phyloP scores from a whole-genome alignment of 2,888 invertebrate genomes.

The Tigriopus californicus region DNA sequence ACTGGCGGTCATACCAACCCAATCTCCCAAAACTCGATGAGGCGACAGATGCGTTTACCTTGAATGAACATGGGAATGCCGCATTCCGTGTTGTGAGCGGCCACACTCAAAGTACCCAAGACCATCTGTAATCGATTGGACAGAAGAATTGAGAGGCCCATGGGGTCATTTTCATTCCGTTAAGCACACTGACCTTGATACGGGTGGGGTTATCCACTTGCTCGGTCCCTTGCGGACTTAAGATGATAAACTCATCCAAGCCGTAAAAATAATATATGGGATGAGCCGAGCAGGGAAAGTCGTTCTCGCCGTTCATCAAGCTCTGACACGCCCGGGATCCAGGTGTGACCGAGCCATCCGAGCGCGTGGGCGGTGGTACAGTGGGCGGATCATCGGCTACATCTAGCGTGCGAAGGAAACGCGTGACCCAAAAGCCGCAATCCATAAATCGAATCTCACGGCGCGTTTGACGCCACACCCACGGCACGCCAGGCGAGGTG shows the following conservation, averaged over 20 bases:
- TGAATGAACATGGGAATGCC: constrained; percentile 23
- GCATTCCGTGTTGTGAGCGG: constrained; percentile 58
- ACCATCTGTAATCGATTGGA: constrained; percentile 52
- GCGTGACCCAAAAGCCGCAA: too few relatives aligned
- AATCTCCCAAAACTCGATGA: too few relatives aligned
- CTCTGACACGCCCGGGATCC: constrained; percentile 28
- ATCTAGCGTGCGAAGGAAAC: too few relatives aligned
- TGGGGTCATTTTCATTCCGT: not conserved
- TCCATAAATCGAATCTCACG: too few relatives aligned
- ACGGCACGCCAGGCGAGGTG: too few relatives aligned
- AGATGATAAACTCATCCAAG: constrained; percentile 56
- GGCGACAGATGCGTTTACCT: too few relatives aligned
- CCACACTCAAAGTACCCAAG: constrained; percentile 59
- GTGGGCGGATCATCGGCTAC: too few relatives aligned
- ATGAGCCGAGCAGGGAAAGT: constrained; percentile 35
- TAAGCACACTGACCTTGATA: too few relatives aligned
- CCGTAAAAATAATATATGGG: constrained; percentile 38
- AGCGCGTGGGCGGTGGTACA: too few relatives aligned
- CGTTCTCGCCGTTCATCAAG: constrained; percentile 38
- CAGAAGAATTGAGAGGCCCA: not conserved
- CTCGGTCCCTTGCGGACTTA: constrained; percentile 41
- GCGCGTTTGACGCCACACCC: too few relatives aligned
- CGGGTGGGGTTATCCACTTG: constrained; percentile 29
- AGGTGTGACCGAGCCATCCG: not conserved
- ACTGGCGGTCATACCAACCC: too few relatives aligned